A percentile compares a stretch with the other conserved stretches of the same genome.
These are phyloP conservation scores for Eptesicus fuscus DNA, from an alignment of 2,113 vertebrate species.

Conservation along the genomic window DNA sequence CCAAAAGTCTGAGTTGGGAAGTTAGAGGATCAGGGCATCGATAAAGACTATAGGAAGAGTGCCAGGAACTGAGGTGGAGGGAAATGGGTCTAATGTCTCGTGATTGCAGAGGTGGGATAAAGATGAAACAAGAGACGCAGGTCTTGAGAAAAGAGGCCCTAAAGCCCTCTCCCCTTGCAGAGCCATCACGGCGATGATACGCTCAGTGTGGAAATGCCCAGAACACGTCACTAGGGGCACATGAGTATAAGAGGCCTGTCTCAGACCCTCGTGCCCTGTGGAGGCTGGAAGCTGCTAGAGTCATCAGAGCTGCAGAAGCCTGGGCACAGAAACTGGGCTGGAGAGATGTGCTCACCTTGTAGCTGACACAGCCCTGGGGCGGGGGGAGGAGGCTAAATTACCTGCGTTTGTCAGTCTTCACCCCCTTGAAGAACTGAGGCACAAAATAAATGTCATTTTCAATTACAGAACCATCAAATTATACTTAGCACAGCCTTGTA, in stretches of 20 bases:
- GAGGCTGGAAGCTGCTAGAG: background rate
- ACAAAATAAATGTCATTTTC: background rate
- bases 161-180: background rate
- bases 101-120: background rate
- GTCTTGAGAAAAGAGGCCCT: background rate
- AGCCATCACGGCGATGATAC: background rate
- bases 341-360: accelerated
- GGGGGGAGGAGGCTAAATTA: too few relatives aligned
- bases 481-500: background rate
- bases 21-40: background rate
- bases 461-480: background rate
- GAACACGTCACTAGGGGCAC: too few relatives aligned
- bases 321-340: background rate
- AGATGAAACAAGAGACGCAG: background rate
- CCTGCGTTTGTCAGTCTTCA: background rate
- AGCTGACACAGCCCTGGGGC: background rate
- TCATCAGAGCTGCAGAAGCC: background rate
- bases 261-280: background rate
- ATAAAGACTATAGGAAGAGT: background rate
- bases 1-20: background rate
- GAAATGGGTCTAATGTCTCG: background rate
- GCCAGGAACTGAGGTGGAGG: background rate
- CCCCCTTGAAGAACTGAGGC: background rate
- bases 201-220: background rate
- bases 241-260: accelerated